phyloP scores from a whole-genome alignment of 2,113 vertebrate genomes.

The Naja naja region DNA sequence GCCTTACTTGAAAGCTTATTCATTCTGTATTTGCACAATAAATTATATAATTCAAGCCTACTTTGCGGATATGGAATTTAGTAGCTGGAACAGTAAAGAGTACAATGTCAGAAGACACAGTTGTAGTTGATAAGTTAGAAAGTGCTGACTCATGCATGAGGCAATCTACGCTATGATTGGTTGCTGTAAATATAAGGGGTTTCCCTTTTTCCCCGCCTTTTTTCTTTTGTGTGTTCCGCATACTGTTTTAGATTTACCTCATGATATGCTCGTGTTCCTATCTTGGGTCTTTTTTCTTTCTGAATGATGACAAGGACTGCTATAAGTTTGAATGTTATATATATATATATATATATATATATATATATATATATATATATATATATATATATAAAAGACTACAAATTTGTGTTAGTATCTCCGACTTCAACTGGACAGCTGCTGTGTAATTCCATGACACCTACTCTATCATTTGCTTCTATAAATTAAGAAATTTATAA shows the following conservation, averaged over 20 bases:
- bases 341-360: too few relatives aligned
- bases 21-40: not conserved
- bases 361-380: too few relatives aligned
- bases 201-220: not conserved
- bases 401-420: not conserved
- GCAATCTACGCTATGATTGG: not conserved
- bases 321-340: too few relatives aligned
- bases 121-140: not conserved
- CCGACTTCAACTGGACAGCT: not conserved
- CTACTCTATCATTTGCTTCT: not conserved
- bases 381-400: too few relatives aligned
- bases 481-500: not conserved
- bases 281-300: too few relatives aligned
- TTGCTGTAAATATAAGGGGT: not conserved
- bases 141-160: not conserved
- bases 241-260: not conserved
- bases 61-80: not conserved
- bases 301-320: too few relatives aligned
- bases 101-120: not conserved
- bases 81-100: not conserved
- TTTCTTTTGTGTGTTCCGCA: not conserved
- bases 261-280: not conserved
- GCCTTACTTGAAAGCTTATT: not conserved
- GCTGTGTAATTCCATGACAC: too few relatives aligned
- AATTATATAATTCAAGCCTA: not conserved